A percentile compares a stretch with the other conserved stretches of the same genome.
Evolutionary conservation across 2,797 vertebrate genomes (phyloP).

Genomic region (Rhyacichthys aspro): DNA sequence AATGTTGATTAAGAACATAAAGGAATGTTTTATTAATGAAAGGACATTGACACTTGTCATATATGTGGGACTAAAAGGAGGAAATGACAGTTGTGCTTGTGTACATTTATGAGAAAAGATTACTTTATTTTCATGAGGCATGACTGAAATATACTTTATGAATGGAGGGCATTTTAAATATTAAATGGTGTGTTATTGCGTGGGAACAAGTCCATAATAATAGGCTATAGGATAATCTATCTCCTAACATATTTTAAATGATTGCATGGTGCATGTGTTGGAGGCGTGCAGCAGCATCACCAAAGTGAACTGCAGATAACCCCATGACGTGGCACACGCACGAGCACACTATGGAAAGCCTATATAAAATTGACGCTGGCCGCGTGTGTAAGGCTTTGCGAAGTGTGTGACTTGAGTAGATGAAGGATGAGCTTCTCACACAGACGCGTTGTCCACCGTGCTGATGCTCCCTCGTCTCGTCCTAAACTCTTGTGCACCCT

Average conservation of each 20-base stretch:
- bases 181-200: no score
- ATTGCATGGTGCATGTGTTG: slow-evolving; percentile 22
- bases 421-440: slow-evolving; percentile 81
- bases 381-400: slow-evolving; percentile 64
- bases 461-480: slow-evolving; percentile 81
- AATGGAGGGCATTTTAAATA: no score
- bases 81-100: no score
- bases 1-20: no score
- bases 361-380: slow-evolving; percentile 64
- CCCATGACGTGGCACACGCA: slow-evolving; percentile 75
- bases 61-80: no score
- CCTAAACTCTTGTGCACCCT: slow-evolving; percentile 97
- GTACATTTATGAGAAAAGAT: no score
- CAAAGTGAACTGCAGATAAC: slow-evolving; percentile 79
- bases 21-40: no score
- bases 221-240: background rate
- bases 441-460: slow-evolving; percentile 78
- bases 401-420: slow-evolving; percentile 68
- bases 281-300: slow-evolving; percentile 47
- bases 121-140: no score
- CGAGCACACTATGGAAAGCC: slow-evolving; percentile 63
- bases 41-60: no score
- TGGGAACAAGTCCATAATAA: no score
- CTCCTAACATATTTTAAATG: background rate
- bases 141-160: no score